Conservation (phyloP, 2,797 vertebrate genomes). For the Chromis chromis region DNA sequence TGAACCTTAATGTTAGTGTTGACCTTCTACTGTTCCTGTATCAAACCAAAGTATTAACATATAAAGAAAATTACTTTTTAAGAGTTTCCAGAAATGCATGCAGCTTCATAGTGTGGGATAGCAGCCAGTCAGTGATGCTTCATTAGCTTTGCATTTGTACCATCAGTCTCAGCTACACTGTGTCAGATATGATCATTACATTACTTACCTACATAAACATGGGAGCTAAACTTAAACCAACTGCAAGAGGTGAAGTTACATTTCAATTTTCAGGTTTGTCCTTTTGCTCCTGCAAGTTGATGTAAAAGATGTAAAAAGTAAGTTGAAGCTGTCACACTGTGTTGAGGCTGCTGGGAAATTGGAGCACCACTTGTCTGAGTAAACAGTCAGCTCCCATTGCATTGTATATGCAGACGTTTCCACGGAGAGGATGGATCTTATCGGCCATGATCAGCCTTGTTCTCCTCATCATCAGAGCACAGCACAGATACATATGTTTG, state of each 20-base stretch:
- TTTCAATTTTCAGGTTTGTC: slow-evolving; percentile 1
- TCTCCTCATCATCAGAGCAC: slow-evolving; percentile 42
- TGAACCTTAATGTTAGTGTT: too few species aligned
- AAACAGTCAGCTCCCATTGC: slow-evolving; percentile 20
- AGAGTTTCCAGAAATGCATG: too few species aligned
- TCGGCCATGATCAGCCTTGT: slow-evolving; percentile 45
- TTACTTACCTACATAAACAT: too few species aligned
- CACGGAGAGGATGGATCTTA: slow-evolving; percentile 47
- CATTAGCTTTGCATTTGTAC: too few species aligned
- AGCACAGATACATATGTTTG: slow-evolving; percentile 44
- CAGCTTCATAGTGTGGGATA: too few species aligned
- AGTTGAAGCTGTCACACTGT: slow-evolving; percentile 36
- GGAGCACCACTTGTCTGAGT: slow-evolving; percentile 22
- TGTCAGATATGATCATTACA: too few species aligned
- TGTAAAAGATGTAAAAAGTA: slow-evolving; percentile 10
- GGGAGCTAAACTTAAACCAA: too few species aligned
- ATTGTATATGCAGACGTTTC: slow-evolving; percentile 31
- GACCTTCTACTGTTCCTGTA: too few species aligned
- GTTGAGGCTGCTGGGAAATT: slow-evolving; percentile 32
- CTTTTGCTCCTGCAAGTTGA: neutral
- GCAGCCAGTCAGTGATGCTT: too few species aligned
- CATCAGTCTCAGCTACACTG: too few species aligned
- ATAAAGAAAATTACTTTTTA: too few species aligned
- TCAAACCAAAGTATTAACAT: too few species aligned
- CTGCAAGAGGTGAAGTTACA: neutral